These are phyloP conservation scores for Chrosomus eos DNA, from an alignment of 2,797 vertebrate species.

Conservation along the genomic window DNA sequence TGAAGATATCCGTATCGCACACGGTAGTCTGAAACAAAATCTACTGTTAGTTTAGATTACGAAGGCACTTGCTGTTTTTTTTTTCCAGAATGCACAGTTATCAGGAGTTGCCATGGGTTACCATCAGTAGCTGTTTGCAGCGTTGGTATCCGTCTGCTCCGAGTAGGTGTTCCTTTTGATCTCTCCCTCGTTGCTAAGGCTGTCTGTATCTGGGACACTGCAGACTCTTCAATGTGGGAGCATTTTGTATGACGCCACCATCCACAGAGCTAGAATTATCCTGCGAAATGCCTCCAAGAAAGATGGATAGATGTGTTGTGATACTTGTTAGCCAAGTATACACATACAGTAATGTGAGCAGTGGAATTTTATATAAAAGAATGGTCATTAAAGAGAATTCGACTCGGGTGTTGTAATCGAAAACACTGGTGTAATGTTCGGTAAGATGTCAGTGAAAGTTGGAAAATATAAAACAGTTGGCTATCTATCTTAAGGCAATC, in stretches of 20 bases:
- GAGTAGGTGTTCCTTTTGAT: constrained; percentile 65
- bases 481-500: constrained; percentile 20
- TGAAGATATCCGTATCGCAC: background rate
- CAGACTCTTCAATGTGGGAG: constrained; percentile 60
- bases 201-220: constrained; percentile 66
- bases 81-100: constrained; percentile 38
- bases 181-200: constrained; percentile 61
- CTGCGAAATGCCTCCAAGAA: constrained; percentile 35
- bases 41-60: constrained; percentile 39
- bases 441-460: background rate
- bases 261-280: constrained; percentile 48
- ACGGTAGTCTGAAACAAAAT: constrained; percentile 11
- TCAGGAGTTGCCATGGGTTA: constrained; percentile 60
- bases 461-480: background rate
- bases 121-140: constrained; percentile 55
- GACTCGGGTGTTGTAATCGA: background rate
- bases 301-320: constrained; percentile 3
- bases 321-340: constrained; percentile 4
- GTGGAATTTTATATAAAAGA: background rate
- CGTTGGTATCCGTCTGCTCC: constrained; percentile 53
- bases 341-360: constrained; percentile 1
- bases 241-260: constrained; percentile 54
- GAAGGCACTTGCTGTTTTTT: constrained; percentile 30
- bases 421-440: background rate
- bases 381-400: constrained; percentile 6